Conservation (phyloP, 2,888 invertebrate species). For the Agriopis aurantiaria region DNA sequence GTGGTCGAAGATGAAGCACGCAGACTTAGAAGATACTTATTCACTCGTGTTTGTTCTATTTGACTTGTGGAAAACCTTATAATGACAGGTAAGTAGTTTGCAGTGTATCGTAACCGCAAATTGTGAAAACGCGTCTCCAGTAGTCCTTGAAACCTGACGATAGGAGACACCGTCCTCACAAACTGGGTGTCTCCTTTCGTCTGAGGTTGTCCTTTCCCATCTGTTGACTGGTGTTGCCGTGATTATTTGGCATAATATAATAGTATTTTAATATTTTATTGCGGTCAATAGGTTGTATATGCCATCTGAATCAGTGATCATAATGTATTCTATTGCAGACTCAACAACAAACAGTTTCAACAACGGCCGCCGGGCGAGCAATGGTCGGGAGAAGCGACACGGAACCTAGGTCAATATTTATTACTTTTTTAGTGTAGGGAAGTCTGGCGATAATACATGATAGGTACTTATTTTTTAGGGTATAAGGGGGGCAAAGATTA, state of each 20-base stretch:
- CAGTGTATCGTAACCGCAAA: too few relatives aligned
- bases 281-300: background rate
- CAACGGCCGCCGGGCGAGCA: slow-evolving; percentile 86
- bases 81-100: too few relatives aligned
- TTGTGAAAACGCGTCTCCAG: too few relatives aligned
- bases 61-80: too few relatives aligned
- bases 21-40: too few relatives aligned
- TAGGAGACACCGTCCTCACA: too few relatives aligned
- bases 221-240: background rate
- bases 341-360: slow-evolving; percentile 70
- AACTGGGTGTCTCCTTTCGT: too few relatives aligned
- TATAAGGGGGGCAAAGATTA: too few relatives aligned
- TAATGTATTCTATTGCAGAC: slow-evolving; percentile 51
- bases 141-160: too few relatives aligned
- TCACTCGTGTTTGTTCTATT: too few relatives aligned
- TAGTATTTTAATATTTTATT: background rate
- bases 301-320: background rate
- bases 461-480: background rate
- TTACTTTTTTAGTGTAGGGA: background rate
- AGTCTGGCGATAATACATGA: background rate
- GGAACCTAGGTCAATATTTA: slow-evolving; percentile 84
- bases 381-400: slow-evolving; percentile 98
- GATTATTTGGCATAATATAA: background rate
- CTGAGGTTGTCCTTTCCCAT: background rate
- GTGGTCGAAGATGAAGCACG: too few relatives aligned